Conservation (phyloP, 2,113 vertebrate genomes). For the Pavo muticus region DNA sequence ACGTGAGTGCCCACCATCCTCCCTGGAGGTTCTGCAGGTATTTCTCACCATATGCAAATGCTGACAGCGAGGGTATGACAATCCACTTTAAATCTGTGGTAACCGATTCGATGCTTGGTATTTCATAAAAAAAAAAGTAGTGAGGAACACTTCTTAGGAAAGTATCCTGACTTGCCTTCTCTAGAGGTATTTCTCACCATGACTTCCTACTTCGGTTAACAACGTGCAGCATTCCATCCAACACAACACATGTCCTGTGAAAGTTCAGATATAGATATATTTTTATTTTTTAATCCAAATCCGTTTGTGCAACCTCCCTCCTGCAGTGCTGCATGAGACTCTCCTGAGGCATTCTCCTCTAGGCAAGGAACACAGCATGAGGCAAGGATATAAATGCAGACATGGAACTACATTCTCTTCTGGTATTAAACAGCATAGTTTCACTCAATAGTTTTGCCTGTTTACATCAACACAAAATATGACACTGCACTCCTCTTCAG, state of each 20-base stretch:
- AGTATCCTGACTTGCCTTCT: background rate
- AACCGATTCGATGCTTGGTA: background rate
- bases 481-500: background rate
- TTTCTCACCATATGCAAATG: background rate
- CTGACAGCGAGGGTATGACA: background rate
- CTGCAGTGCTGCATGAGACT: background rate
- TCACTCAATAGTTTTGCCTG: background rate
- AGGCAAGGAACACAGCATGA: fast-evolving
- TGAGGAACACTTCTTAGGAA: fast-evolving
- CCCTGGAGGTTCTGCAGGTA: background rate
- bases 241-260: background rate
- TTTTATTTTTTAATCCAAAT: background rate
- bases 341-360: background rate
- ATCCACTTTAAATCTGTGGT: background rate
- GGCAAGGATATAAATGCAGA: background rate
- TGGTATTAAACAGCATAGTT: background rate
- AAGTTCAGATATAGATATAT: background rate
- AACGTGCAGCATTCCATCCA: background rate
- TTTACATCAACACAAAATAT: background rate
- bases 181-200: background rate
- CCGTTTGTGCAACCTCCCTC: background rate
- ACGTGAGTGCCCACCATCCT: background rate
- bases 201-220: background rate
- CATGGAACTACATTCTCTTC: background rate
- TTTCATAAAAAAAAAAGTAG: background rate